Conservation (phyloP, 2,888 invertebrate species). For the Subacronicta megacephala region DNA sequence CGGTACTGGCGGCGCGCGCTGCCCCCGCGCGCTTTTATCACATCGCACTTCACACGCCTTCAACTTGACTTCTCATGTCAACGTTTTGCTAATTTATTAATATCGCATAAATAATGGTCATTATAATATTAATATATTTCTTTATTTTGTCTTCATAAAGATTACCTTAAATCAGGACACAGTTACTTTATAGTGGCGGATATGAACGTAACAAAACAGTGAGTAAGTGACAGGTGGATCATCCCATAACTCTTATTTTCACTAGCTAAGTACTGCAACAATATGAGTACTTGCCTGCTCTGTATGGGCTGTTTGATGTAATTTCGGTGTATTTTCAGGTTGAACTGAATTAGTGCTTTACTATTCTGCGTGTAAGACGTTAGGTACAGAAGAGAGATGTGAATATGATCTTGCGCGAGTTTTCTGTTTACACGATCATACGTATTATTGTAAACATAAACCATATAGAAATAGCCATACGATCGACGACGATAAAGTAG, state of each 20-base stretch:
- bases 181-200: too few relatives aligned
- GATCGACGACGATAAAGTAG: neutral
- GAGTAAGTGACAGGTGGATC: too few relatives aligned
- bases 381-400: slow-evolving; percentile 11
- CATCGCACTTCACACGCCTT: slow-evolving; percentile 82
- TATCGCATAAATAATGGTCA: slow-evolving; percentile 24
- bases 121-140: too few relatives aligned
- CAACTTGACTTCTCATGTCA: slow-evolving; percentile 81
- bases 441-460: slow-evolving; percentile 16
- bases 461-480: neutral
- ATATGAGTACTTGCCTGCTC: too few relatives aligned
- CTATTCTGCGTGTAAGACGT: slow-evolving; percentile 1
- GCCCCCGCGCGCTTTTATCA: slow-evolving; percentile 82
- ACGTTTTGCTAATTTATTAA: slow-evolving; percentile 46
- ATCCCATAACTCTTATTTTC: too few relatives aligned
- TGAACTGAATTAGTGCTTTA: too few relatives aligned
- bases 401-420: slow-evolving; percentile 4
- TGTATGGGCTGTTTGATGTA: too few relatives aligned
- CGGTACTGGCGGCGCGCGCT: slow-evolving; percentile 85
- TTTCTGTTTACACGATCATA: slow-evolving; percentile 16
- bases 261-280: too few relatives aligned
- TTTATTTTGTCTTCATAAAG: too few relatives aligned
- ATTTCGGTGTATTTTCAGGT: too few relatives aligned
- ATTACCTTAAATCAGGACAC: too few relatives aligned
- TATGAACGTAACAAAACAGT: too few relatives aligned